Conservation (phyloP, 2,888 invertebrate genomes). For the Myathropa florea region DNA sequence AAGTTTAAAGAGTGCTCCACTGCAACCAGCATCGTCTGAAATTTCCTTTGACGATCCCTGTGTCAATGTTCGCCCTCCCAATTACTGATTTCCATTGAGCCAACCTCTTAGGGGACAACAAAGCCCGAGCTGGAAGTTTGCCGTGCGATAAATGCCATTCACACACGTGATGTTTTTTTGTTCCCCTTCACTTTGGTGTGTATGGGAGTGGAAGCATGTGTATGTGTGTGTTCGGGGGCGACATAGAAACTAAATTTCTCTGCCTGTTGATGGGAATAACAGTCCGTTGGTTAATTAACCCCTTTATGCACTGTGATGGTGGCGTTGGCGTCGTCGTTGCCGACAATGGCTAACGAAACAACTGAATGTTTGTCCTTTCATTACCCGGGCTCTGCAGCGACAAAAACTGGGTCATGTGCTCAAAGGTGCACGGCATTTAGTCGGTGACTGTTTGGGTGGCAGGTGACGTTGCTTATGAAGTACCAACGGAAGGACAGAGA, state of each 20-base stretch:
- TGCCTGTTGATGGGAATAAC: constrained; percentile 9
- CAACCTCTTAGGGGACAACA: background rate
- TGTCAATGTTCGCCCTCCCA: background rate
- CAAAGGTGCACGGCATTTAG: background rate
- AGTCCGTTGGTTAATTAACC: constrained; percentile 41
- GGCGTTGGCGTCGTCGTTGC: background rate
- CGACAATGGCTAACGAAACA: background rate
- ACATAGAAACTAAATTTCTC: background rate
- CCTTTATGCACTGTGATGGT: constrained; percentile 1
- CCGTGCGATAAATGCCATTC: constrained; percentile 14
- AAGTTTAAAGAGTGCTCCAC: background rate
- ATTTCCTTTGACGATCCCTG: constrained; percentile 5
- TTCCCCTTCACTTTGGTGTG: too few species aligned
- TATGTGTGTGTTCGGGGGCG: background rate
- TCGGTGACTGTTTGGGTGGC: background rate
- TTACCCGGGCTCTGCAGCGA: background rate
- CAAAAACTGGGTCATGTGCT: constrained; percentile 31
- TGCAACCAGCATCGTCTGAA: too few species aligned
- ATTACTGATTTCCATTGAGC: background rate
- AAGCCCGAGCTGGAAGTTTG: constrained; percentile 1
- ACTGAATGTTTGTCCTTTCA: constrained; percentile 13
- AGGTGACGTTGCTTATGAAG: background rate
- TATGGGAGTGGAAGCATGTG: background rate
- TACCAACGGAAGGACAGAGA: background rate
- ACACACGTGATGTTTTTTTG: constrained; percentile 21